Conservation (phyloP, 2,888 invertebrate genomes). For the Autographa pulchrina region DNA sequence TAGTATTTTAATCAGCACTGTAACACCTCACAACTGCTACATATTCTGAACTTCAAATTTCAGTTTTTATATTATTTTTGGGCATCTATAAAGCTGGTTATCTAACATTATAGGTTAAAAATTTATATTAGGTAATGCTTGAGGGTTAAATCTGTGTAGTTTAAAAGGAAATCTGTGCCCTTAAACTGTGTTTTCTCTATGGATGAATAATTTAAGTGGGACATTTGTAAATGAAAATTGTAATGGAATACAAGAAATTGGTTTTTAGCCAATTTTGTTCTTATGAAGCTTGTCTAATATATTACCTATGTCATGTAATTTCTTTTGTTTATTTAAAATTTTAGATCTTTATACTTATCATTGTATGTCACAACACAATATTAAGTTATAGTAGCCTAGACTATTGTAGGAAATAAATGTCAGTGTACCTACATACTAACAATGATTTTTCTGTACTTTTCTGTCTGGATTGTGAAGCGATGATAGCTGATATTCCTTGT, state of each 20-base stretch:
- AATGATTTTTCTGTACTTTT: constrained; percentile 17
- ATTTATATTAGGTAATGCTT: constrained; percentile 1
- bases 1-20: background rate
- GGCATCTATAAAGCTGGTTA: background rate
- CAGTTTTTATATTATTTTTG: background rate
- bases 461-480: constrained; percentile 40
- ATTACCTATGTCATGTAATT: constrained; percentile 2
- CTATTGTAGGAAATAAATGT: constrained; percentile 14
- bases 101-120: background rate
- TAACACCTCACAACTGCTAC: background rate
- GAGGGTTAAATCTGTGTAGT: constrained; percentile 4
- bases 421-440: constrained; percentile 13
- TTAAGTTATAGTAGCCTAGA: background rate
- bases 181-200: background rate
- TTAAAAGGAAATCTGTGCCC: background rate
- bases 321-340: background rate
- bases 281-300: constrained; percentile 2
- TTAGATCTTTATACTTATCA: background rate
- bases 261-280: background rate
- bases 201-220: background rate
- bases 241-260: background rate
- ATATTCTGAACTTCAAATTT: background rate
- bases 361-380: constrained; percentile 1
- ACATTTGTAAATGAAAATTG: background rate
- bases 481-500: constrained; percentile 42